Percentiles rank a stretch among this genome's conserved stretches.
Conservation (phyloP, 37 sponge, comb jelly and placozoan species). For the Amphimedon queenslandica region DNA sequence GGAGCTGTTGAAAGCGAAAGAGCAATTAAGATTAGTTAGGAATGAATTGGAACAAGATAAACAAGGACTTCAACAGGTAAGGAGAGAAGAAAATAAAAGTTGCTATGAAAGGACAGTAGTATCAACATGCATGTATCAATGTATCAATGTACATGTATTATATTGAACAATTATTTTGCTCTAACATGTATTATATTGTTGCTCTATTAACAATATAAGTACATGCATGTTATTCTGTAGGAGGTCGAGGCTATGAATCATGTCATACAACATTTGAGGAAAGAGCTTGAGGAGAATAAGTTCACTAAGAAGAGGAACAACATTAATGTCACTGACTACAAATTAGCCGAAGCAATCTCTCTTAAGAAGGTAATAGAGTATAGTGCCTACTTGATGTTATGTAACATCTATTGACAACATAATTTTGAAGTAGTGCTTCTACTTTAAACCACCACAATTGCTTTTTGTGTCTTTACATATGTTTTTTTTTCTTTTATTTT, state of each 20-base stretch:
- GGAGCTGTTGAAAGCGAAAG: slow-evolving; percentile 28
- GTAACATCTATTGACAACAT: background rate
- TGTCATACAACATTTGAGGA: slow-evolving; percentile 26
- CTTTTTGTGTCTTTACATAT: background rate
- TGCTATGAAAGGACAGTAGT: slow-evolving; percentile 5
- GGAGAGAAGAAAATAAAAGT: slow-evolving; percentile 28
- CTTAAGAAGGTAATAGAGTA: slow-evolving; percentile 54
- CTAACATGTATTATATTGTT: background rate
- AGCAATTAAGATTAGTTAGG: slow-evolving; percentile 8
- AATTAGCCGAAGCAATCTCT: slow-evolving; percentile 19
- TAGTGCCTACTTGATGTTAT: background rate
- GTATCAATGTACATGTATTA: too few relatives aligned
- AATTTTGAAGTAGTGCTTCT: background rate
- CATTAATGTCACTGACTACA: slow-evolving; percentile 34
- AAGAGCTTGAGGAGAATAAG: slow-evolving; percentile 30
- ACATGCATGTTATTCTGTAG: slow-evolving; percentile 1
- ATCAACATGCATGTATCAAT: too few relatives aligned
- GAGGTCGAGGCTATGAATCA: slow-evolving; percentile 10
- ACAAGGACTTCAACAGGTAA: too few relatives aligned
- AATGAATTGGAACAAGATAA: too few relatives aligned
- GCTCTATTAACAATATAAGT: background rate
- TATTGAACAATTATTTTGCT: too few relatives aligned
- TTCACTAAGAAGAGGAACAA: background rate
- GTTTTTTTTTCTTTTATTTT: background rate
- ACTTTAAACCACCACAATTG: background rate